These are phyloP conservation scores for Strongylocentrotus purpuratus DNA, from an alignment of 35 echinoderm and acorn worm genomes.

Conservation along the genomic window DNA sequence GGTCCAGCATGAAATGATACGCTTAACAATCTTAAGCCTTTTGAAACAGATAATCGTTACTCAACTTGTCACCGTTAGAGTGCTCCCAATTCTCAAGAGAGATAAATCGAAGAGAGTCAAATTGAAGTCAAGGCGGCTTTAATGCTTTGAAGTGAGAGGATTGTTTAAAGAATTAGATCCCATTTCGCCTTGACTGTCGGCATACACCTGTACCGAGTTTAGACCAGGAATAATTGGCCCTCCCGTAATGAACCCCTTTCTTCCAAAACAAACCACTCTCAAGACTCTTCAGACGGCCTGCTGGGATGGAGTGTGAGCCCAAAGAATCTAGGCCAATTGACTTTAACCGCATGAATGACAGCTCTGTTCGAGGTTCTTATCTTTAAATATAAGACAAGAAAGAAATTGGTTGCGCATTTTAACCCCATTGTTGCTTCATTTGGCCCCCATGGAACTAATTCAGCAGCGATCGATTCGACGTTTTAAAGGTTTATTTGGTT, in stretches of 20 bases:
- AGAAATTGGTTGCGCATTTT: conserved; percentile 1
- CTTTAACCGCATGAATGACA: neutral
- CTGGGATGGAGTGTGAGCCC: neutral
- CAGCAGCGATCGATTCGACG: neutral
- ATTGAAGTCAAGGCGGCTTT: neutral
- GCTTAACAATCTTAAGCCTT: neutral
- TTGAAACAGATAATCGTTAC: neutral
- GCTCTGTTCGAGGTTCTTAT: neutral
- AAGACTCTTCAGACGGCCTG: neutral
- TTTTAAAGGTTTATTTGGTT: neutral
- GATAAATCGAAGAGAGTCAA: neutral
- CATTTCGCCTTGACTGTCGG: neutral
- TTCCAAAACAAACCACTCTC: neutral
- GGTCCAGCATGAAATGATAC: too few species aligned
- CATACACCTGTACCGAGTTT: neutral
- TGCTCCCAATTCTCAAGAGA: neutral
- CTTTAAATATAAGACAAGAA: neutral
- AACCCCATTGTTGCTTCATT: neutral
- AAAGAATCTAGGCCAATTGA: neutral
- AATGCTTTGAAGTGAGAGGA: neutral
- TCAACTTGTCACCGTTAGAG: neutral
- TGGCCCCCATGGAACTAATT: neutral
- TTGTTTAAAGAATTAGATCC: neutral
- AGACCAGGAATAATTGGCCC: neutral
- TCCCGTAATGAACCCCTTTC: neutral